These are phyloP conservation scores for Cyphomyrmex costatus DNA, from an alignment of 1,140 invertebrate species.

Conservation along the genomic window DNA sequence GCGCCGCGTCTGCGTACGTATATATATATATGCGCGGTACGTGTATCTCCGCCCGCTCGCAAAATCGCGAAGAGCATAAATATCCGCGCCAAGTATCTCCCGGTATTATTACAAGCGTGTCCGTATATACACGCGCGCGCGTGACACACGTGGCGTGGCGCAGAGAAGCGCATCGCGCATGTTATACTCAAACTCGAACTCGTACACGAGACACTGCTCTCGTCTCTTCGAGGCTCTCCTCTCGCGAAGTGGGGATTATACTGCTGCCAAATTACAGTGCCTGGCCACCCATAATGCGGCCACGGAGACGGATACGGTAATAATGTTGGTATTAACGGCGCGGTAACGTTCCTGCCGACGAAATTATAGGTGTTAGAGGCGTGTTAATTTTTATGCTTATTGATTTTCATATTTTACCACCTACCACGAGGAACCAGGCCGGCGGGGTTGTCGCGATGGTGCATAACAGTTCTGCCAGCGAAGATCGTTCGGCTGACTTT, in stretches of 20 bases:
- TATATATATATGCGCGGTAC: neutral
- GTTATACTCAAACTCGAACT: slow-evolving; percentile 58
- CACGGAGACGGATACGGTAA: slow-evolving; percentile 74
- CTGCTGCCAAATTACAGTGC: slow-evolving; percentile 85
- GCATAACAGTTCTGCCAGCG: neutral
- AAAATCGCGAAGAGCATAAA: slow-evolving; percentile 81
- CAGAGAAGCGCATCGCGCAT: slow-evolving; percentile 42
- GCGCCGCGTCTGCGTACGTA: slow-evolving; percentile 13
- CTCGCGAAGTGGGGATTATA: slow-evolving; percentile 79
- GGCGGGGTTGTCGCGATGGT: neutral
- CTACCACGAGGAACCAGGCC: slow-evolving; percentile 58
- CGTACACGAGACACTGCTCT: slow-evolving; percentile 63
- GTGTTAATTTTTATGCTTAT: slow-evolving; percentile 86
- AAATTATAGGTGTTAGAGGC: slow-evolving; percentile 83
- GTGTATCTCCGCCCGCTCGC: slow-evolving; percentile 55
- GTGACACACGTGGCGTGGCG: slow-evolving; percentile 65
- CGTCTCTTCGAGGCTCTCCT: slow-evolving; percentile 30
- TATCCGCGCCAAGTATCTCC: slow-evolving; percentile 79
- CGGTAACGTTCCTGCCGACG: slow-evolving; percentile 73
- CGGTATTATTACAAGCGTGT: slow-evolving; percentile 74
- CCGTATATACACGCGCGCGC: slow-evolving; percentile 59
- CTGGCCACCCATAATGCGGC: slow-evolving; percentile 78
- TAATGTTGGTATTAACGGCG: slow-evolving; percentile 84
- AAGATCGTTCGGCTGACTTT: neutral
- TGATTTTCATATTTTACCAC: slow-evolving; percentile 86